A percentile compares a stretch with the other conserved stretches of the same genome.
These are phyloP conservation scores for Stigmatopora argus DNA, from an alignment of 2,113 vertebrate species.

Conservation along the genomic window DNA sequence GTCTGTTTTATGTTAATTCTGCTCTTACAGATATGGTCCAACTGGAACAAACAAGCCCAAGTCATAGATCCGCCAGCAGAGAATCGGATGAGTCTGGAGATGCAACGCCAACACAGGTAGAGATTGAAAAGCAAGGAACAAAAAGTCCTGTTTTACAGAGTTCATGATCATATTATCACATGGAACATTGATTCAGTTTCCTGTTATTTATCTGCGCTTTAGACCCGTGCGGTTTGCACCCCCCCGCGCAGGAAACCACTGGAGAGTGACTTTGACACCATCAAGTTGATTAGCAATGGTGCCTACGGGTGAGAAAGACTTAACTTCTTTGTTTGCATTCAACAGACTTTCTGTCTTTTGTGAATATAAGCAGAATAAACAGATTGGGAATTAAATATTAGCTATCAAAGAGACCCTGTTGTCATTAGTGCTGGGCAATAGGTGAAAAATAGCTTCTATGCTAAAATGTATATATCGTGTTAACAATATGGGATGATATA, in stretches of 20 bases:
- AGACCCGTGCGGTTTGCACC: constrained; percentile 62
- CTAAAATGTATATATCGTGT: too few species aligned
- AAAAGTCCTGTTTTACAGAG: not conserved
- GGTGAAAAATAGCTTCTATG: too few species aligned
- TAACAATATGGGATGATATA: too few species aligned
- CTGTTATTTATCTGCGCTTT: constrained; percentile 27
- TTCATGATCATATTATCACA: not conserved
- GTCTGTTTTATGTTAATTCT: constrained; percentile 8
- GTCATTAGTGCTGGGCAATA: too few species aligned
- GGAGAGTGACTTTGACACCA: constrained; percentile 88
- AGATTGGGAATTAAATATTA: constrained; percentile 10
- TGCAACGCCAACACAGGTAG: constrained; percentile 63
- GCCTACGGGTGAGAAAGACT: constrained; percentile 83
- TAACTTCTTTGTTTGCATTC: constrained; percentile 19
- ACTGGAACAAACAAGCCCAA: constrained; percentile 74
- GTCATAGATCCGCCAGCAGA: constrained; percentile 60
- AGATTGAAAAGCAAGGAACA: not conserved
- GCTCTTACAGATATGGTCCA: constrained; percentile 78
- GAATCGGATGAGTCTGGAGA: constrained; percentile 74
- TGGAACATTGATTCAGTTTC: constrained; percentile 6
- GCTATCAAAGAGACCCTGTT: too few species aligned
- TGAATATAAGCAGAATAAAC: constrained; percentile 18
- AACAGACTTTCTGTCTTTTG: constrained; percentile 17
- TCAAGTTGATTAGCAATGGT: constrained; percentile 93
- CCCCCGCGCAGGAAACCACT: constrained; percentile 80